These are phyloP conservation scores for Mionectes macconnelli DNA, from an alignment of 2,113 vertebrate genomes.

Conservation along the genomic window DNA sequence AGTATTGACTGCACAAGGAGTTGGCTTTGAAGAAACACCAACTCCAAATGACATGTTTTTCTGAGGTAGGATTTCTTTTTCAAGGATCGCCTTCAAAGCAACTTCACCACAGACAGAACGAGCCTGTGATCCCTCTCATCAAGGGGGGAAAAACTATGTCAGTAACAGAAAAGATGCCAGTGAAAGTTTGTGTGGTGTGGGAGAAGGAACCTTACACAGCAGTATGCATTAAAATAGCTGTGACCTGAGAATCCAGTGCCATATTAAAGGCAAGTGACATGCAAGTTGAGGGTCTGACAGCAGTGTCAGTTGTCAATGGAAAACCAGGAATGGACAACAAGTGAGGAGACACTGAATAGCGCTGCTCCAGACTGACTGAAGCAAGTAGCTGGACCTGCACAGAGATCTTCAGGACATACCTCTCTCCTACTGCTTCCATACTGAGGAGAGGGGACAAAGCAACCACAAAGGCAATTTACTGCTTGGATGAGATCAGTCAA, in stretches of 20 bases:
- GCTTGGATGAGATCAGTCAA: background rate
- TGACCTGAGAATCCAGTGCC: background rate
- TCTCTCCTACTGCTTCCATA: background rate
- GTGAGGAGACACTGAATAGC: background rate
- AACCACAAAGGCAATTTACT: background rate
- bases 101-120: background rate
- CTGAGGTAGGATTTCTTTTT: background rate
- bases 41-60: background rate
- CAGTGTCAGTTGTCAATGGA: background rate
- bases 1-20: background rate
- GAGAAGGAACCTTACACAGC: background rate
- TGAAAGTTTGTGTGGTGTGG: background rate
- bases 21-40: background rate
- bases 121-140: background rate
- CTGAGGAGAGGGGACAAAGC: background rate
- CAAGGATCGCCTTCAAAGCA: background rate
- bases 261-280: background rate
- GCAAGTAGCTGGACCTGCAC: background rate
- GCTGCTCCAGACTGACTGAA: background rate
- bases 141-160: background rate
- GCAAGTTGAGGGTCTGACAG: background rate
- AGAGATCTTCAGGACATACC: background rate
- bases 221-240: background rate
- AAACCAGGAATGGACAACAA: background rate
- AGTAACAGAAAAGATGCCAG: background rate